A percentile compares a stretch with the other conserved stretches of the same genome.
These are phyloP conservation scores for Rhinogobius similis DNA, from an alignment of 2,113 vertebrate species.

Conservation along the genomic window DNA sequence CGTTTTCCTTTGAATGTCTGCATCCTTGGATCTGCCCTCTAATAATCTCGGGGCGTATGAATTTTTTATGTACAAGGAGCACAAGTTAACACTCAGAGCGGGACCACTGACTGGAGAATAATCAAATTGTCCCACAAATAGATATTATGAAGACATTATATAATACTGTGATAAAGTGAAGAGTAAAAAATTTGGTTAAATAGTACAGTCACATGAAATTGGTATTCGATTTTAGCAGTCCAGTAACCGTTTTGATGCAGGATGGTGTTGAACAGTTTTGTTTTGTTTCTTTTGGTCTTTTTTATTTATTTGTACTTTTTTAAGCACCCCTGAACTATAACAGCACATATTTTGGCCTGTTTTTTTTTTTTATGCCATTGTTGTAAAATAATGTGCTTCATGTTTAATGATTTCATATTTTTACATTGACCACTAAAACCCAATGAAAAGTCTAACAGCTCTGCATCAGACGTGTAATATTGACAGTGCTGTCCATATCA, in stretches of 20 bases:
- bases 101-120: conserved; percentile 26
- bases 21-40: conserved; percentile 21
- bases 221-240: background rate
- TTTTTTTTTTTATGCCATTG: background rate
- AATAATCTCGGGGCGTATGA: conserved; percentile 21
- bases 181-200: background rate
- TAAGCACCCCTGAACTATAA: background rate
- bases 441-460: background rate
- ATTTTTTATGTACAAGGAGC: conserved; percentile 51
- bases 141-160: conserved; percentile 4
- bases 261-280: background rate
- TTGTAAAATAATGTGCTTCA: background rate
- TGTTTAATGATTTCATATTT: background rate
- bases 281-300: background rate
- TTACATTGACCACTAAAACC: background rate
- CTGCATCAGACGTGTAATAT: background rate
- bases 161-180: background rate
- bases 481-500: conserved; percentile 18
- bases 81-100: conserved; percentile 58
- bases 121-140: conserved; percentile 10
- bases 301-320: no score
- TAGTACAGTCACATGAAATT: background rate
- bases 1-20: conserved; percentile 21
- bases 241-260: background rate
- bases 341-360: no score